Conservation (phyloP, 2,113 vertebrate genomes). For the Hippocampus zosterae region DNA sequence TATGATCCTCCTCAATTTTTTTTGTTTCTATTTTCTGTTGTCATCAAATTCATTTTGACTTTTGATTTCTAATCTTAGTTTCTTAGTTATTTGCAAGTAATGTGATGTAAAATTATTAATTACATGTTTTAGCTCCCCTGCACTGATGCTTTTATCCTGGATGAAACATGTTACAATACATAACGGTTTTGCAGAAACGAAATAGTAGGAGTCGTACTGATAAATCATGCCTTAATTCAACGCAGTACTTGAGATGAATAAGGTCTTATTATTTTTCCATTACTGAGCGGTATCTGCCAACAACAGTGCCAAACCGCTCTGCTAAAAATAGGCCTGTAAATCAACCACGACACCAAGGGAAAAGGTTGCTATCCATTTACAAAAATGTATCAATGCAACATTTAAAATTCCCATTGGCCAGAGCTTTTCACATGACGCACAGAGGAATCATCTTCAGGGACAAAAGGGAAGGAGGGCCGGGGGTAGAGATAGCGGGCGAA, state of each 20-base stretch:
- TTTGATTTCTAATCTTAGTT: no score
- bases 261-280: slow-evolving; percentile 39
- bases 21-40: no score
- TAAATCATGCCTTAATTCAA: neutral
- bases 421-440: slow-evolving; percentile 44
- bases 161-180: no score
- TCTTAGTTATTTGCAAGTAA: no score
- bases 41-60: no score
- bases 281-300: slow-evolving; percentile 48
- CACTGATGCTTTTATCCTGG: no score
- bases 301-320: slow-evolving; percentile 27
- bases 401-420: slow-evolving; percentile 37
- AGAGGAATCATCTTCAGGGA: slow-evolving; percentile 50
- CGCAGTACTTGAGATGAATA: slow-evolving; percentile 13
- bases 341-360: slow-evolving; percentile 28
- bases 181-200: no score
- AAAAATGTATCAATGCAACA: slow-evolving; percentile 52
- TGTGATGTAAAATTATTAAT: no score
- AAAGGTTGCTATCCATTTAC: slow-evolving; percentile 40
- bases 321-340: slow-evolving; percentile 30
- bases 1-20: no score
- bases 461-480: slow-evolving; percentile 11
- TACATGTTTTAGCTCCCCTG: no score
- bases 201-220: no score
- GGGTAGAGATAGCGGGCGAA: slow-evolving; percentile 4